Evolutionary conservation across 2,113 vertebrate species (phyloP).

Genomic region (Rhinopomastus cyanomelas): DNA sequence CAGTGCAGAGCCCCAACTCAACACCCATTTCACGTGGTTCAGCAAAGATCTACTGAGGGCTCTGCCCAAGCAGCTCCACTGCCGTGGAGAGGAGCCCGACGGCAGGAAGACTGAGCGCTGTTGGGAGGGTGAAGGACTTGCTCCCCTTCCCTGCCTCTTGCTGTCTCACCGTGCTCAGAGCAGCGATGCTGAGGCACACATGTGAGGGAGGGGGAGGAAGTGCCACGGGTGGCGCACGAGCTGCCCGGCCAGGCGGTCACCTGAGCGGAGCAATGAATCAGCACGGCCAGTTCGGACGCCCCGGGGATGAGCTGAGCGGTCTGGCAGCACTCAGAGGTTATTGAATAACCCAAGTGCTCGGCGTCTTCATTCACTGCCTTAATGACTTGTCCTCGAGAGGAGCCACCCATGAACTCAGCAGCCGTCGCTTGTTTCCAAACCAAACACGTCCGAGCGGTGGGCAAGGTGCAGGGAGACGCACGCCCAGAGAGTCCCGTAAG

Average conservation of each 20-base stretch:
- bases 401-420: fast-evolving
- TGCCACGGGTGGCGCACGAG: no score
- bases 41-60: background rate
- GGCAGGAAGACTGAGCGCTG: background rate
- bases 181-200: fast-evolving
- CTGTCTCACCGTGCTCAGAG: background rate
- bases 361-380: background rate
- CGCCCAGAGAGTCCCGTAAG: background rate
- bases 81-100: background rate
- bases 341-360: background rate
- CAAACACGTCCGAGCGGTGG: fast-evolving
- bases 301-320: background rate
- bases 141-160: background rate
- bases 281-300: background rate
- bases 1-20: background rate
- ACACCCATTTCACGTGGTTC: background rate
- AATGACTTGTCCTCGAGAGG: background rate
- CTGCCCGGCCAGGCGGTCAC: background rate
- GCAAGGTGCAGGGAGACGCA: background rate
- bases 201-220: fast-evolving
- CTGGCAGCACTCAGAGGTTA: background rate
- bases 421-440: background rate
- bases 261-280: background rate
- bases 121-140: background rate
- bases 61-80: background rate